A percentile compares a stretch with the other conserved stretches of the same genome.
Conservation (phyloP, 1,140 invertebrate species). For the Eupristina koningsbergeri region DNA sequence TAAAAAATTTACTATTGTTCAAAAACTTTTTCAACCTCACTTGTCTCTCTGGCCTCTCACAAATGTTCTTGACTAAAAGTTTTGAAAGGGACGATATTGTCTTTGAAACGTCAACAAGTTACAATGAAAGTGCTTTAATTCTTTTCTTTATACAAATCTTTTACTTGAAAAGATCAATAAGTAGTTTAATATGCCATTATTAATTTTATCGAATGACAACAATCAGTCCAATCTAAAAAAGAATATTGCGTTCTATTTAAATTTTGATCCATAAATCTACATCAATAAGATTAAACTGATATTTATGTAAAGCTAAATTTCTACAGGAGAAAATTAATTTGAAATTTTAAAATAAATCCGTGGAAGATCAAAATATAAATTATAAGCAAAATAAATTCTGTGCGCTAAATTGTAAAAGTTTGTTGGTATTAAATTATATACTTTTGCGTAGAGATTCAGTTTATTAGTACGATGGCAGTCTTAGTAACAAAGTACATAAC, state of each 20-base stretch:
- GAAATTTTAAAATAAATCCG: background rate
- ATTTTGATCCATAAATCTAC: background rate
- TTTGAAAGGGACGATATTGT: background rate
- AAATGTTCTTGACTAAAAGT: background rate
- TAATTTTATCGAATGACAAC: background rate
- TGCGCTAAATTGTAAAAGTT: background rate
- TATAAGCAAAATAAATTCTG: conserved; percentile 1
- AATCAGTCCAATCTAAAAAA: background rate
- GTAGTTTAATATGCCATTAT: background rate
- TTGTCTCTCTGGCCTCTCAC: background rate
- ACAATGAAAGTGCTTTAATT: background rate
- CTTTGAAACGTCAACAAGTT: background rate
- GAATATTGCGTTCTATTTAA: background rate
- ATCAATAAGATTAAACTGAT: background rate
- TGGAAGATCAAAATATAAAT: background rate
- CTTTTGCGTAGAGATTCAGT: background rate
- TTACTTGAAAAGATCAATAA: background rate
- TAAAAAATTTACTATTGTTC: background rate
- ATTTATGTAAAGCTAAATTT: conserved; percentile 2
- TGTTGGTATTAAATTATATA: conserved; percentile 1
- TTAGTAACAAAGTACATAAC: background rate
- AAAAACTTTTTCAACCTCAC: background rate
- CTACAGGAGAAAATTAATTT: background rate
- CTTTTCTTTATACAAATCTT: conserved; percentile 4
- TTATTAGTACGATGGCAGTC: background rate